phyloP scores from a whole-genome alignment of 2,113 vertebrate genomes.

The Sebastes fasciatus region DNA sequence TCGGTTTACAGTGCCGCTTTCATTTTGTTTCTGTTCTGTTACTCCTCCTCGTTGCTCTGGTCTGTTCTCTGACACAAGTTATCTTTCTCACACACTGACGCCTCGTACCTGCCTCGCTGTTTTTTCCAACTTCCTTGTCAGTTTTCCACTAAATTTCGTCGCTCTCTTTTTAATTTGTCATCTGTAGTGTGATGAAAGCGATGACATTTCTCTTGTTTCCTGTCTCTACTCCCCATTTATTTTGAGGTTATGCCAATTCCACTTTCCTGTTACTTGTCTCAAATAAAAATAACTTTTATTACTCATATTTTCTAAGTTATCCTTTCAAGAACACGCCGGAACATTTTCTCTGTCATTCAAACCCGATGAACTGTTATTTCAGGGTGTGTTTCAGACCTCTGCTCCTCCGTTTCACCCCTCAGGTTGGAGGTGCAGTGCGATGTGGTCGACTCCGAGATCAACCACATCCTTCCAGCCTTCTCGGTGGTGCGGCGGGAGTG shows the following conservation, averaged over 20 bases:
- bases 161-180: conserved; percentile 17
- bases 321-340: neutral
- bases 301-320: neutral
- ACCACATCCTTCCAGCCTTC: conserved; percentile 94
- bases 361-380: neutral
- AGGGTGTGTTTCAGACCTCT: neutral
- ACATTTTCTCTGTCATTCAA: neutral
- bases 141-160: conserved; percentile 5
- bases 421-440: conserved; percentile 94
- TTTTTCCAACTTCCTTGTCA: conserved; percentile 12
- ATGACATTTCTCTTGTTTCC: neutral
- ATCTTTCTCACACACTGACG: conserved; percentile 30
- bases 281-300: conserved; percentile 13
- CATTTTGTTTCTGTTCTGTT: conserved; percentile 30
- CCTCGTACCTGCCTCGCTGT: conserved; percentile 25
- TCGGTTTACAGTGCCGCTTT: conserved; percentile 28
- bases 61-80: conserved; percentile 41
- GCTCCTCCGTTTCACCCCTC: conserved; percentile 19
- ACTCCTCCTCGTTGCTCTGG: neutral
- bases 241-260: conserved; percentile 25
- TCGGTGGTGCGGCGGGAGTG: conserved; percentile 88
- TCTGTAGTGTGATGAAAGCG: conserved; percentile 27
- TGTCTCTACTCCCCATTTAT: neutral
- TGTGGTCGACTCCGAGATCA: conserved; percentile 92
- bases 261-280: conserved; percentile 6